Evolutionary conservation across 2,888 invertebrate genomes (phyloP).

Genomic region (Chironomus tentans): DNA sequence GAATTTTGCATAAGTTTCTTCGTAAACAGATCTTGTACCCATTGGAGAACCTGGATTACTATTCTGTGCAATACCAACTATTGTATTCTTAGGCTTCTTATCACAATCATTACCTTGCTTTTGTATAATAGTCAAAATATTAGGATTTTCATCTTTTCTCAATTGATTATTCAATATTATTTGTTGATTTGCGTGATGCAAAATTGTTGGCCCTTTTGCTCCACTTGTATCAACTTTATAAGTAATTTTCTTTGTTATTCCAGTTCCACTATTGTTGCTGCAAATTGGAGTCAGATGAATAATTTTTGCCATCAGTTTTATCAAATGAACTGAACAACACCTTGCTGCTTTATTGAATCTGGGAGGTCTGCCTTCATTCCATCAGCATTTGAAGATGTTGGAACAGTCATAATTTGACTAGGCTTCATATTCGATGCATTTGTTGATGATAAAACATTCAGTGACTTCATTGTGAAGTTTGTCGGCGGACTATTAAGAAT

Average conservation of each 20-base stretch:
- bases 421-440: neutral
- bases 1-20: conserved; percentile 50
- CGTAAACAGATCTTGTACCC: conserved; percentile 46
- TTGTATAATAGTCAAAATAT: conserved; percentile 30
- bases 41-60: conserved; percentile 37
- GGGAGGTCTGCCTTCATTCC: conserved; percentile 12
- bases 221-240: conserved; percentile 35
- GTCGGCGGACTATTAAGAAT: conserved; percentile 28
- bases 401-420: neutral
- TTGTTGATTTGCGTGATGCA: conserved; percentile 31
- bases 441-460: neutral
- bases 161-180: conserved; percentile 19
- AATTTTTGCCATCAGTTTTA: conserved; percentile 52
- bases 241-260: conserved; percentile 37
- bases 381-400: conserved; percentile 31
- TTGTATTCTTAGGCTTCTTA: conserved; percentile 25
- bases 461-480: conserved; percentile 12
- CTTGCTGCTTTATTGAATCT: conserved; percentile 38
- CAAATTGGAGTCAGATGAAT: conserved; percentile 49
- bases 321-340: conserved; percentile 54
- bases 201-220: conserved; percentile 30
- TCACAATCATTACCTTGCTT: conserved; percentile 13
- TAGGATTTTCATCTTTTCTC: conserved; percentile 13
- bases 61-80: conserved; percentile 28
- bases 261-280: conserved; percentile 44